Base-by-base conservation (phyloP, 2,888 invertebrate species). In the Agonopterix arenella region DNA sequence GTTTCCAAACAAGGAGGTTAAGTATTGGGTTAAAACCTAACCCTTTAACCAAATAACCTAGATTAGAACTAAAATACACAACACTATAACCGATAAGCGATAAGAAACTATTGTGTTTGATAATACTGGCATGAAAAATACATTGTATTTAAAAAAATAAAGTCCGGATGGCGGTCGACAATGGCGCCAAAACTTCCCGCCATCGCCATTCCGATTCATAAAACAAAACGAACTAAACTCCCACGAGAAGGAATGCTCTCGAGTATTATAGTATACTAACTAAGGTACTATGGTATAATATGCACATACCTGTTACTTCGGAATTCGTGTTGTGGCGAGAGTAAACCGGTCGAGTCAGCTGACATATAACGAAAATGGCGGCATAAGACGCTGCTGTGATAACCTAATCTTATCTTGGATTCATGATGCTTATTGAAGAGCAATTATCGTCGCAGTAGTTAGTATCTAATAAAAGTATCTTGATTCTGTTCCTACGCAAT, bases 291-390 rank as follows among this genome's bases (percentile, higher is more conserved):
- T 46, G 38, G 58, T 56, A 57, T 59, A 50, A 53, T 52, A 58
- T 55, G 54, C 59, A 69, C 72, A 56, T 81, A 84, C 84, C 81
- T 82, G 80, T 75, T 68, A 63, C 61, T 70, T 68, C n/a, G 82
- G 82, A 79, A 84, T 84, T 75, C 65, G 71, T 75, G 62, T 63
- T 64, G 62, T 66, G 63, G 62, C 62, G 60, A 56, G 58, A 56
- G 52, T 57, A 55, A 64, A 80, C 86, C 83, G 85, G 86, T 85
- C 70, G 52, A 56, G 69, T 77, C 84, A 84, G 84, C 84, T 83
- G 85, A 75, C 78, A 70, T 61, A n/a, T 48, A 11, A 61, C 67
- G 65, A 72, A 80, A 76, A 75, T 73, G 82, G 78, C 75, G 71
- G 71, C 64, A 28, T 28, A 5, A 28, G 28, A 28, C 28, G 28